These are phyloP conservation scores for Hydrozoanthus tunicans DNA, from an alignment of 64 coral and sea anemone genomes.

Conservation along the genomic window DNA sequence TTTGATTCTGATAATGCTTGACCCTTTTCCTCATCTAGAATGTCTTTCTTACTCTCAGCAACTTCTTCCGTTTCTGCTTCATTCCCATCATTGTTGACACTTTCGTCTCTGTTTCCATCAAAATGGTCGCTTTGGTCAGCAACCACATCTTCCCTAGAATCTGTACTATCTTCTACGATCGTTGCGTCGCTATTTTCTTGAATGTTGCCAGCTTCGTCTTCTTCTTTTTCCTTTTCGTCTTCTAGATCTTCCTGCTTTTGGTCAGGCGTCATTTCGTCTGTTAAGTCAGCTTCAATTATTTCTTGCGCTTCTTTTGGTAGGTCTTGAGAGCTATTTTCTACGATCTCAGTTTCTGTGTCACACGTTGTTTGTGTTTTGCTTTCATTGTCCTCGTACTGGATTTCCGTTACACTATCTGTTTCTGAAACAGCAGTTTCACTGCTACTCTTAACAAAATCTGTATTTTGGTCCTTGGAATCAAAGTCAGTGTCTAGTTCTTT, in stretches of 20 bases:
- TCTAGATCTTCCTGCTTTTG: background rate
- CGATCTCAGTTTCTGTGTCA: background rate
- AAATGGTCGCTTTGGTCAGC: too few relatives aligned
- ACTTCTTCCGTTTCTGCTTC: too few relatives aligned
- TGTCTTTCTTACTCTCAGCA: too few relatives aligned
- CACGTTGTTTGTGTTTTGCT: background rate
- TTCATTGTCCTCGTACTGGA: background rate
- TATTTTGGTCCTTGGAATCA: background rate
- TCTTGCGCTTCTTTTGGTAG: background rate
- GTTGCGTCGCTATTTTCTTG: too few relatives aligned
- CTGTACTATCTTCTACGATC: too few relatives aligned
- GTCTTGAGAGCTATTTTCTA: background rate
- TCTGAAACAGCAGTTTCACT: background rate
- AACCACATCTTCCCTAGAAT: too few relatives aligned
- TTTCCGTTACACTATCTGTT: background rate
- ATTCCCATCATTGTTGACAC: too few relatives aligned
- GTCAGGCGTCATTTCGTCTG: background rate
- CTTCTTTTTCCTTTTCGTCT: background rate
- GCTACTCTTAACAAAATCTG: background rate
- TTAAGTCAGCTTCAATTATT: background rate
- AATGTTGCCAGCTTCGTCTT: too few relatives aligned
- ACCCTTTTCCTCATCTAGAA: too few relatives aligned
- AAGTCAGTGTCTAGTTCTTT: background rate
- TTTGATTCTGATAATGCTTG: too few relatives aligned
- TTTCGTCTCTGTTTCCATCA: too few relatives aligned